These are phyloP conservation scores for Catocala sponsa DNA, from an alignment of 2,888 invertebrate species.

Conservation along the genomic window DNA sequence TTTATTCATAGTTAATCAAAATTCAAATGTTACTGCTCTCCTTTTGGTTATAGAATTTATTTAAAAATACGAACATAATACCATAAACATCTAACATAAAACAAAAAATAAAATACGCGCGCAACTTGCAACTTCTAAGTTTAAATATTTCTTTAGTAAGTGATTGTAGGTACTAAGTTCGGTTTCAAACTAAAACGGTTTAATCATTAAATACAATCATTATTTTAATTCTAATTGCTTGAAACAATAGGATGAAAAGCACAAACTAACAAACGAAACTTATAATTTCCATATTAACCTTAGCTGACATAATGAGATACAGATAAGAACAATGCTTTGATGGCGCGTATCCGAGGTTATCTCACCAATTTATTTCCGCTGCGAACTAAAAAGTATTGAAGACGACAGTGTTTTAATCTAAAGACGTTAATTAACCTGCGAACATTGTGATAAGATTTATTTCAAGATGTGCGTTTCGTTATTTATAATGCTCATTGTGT, in stretches of 20 bases:
- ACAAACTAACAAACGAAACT: constrained; percentile 18
- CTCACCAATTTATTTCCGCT: constrained; percentile 45
- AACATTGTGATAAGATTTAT: background rate
- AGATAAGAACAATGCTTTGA: constrained; percentile 45
- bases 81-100: too few relatives aligned
- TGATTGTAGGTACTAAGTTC: background rate
- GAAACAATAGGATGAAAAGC: constrained; percentile 23
- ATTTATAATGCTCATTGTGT: constrained; percentile 1
- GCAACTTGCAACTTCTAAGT: too few relatives aligned
- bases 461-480: background rate
- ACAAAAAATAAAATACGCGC: too few relatives aligned
- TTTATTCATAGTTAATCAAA: background rate
- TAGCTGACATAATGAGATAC: constrained; percentile 45
- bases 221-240: background rate
- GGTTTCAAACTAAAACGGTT: background rate
- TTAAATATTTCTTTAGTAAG: background rate
- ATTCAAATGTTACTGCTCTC: background rate
- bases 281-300: constrained; percentile 39
- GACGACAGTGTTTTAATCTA: constrained; percentile 8
- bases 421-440: constrained; percentile 8
- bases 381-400: constrained; percentile 15
- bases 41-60: too few relatives aligned
- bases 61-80: too few relatives aligned
- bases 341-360: constrained; percentile 43
- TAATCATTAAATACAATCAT: constrained; percentile 5